Evolutionary conservation across 1,140 invertebrate species (phyloP).

Genomic region (Drosophila miranda): DNA sequence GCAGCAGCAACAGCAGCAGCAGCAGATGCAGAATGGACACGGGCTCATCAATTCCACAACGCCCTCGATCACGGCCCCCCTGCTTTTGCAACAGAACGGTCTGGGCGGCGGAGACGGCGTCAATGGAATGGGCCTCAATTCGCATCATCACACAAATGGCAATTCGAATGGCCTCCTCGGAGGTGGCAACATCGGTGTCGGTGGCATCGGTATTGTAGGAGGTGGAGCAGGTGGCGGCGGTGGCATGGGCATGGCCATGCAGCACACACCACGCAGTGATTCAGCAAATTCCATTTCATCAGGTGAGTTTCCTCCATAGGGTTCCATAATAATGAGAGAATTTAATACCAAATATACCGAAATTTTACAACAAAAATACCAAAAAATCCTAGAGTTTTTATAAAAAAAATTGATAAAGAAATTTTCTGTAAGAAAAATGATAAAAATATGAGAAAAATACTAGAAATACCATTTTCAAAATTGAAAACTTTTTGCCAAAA

Average conservation of each 20-base stretch:
- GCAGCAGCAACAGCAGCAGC: conserved; percentile 61
- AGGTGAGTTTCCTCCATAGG: conserved; percentile 60
- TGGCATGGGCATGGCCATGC: conserved; percentile 76
- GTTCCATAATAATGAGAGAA: too few species aligned
- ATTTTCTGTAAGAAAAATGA: too few species aligned
- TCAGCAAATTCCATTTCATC: conserved; percentile 82
- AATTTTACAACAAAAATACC: too few species aligned
- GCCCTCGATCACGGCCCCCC: conserved; percentile 33
- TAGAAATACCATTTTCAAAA: too few species aligned
- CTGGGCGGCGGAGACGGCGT: conserved; percentile 23
- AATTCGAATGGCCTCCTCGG: conserved; percentile 52
- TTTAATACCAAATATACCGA: too few species aligned
- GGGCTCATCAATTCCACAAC: conserved; percentile 66
- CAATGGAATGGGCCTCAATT: conserved; percentile 43
- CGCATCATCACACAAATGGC: conserved; percentile 58
- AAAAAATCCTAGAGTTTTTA: background rate
- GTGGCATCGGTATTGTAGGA: background rate
- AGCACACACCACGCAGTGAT: conserved; percentile 80
- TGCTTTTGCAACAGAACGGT: conserved; percentile 58
- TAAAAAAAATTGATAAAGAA: too few species aligned
- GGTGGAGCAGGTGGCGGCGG: conserved; percentile 21
- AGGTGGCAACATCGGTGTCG: conserved; percentile 5
- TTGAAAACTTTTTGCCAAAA: too few species aligned
- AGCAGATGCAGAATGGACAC: conserved; percentile 69
- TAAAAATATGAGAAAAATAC: too few species aligned